These are phyloP conservation scores for Thrips palmi DNA, from an alignment of 1,140 invertebrate genomes.

Conservation along the genomic window DNA sequence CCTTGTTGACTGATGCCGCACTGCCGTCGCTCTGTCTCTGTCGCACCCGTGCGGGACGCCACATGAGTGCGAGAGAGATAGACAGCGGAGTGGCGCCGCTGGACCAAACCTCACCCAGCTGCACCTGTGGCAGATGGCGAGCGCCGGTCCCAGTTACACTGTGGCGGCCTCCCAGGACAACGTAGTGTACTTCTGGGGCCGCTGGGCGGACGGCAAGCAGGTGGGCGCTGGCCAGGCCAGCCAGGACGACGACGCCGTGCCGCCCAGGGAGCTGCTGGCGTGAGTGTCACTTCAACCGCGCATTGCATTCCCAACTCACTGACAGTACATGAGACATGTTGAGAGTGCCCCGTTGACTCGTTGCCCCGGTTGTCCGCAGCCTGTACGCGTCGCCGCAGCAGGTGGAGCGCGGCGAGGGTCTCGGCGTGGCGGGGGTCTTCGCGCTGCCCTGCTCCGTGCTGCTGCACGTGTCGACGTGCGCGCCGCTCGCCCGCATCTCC, in stretches of 20 bases:
- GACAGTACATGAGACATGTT: slow-evolving; percentile 3
- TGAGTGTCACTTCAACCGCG: slow-evolving; percentile 19
- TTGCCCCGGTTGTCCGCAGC: slow-evolving; percentile 18
- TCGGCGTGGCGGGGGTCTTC: slow-evolving; percentile 32
- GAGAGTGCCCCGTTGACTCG: not conserved
- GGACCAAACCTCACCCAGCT: not conserved
- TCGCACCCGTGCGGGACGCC: not conserved
- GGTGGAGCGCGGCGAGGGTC: slow-evolving; percentile 31
- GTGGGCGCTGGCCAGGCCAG: slow-evolving; percentile 21
- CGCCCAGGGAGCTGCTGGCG: slow-evolving; percentile 31
- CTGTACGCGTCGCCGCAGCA: slow-evolving; percentile 36
- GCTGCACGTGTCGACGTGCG: slow-evolving; percentile 41
- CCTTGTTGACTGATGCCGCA: not conserved
- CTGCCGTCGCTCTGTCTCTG: not conserved
- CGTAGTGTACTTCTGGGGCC: slow-evolving; percentile 50
- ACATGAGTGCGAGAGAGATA: too few species aligned
- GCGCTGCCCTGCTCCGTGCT: slow-evolving; percentile 37
- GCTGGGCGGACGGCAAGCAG: slow-evolving; percentile 18
- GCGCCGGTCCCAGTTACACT: slow-evolving; percentile 45
- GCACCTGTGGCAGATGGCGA: slow-evolving; percentile 27
- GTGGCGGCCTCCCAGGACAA: slow-evolving; percentile 43
- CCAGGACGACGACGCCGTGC: slow-evolving; percentile 26
- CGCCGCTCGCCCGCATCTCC: slow-evolving; percentile 24
- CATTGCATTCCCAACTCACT: not conserved
- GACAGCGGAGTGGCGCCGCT: too few species aligned